Evolutionary conservation across 1,140 invertebrate species (phyloP).

Genomic region (Meloidogyne hapla): DNA sequence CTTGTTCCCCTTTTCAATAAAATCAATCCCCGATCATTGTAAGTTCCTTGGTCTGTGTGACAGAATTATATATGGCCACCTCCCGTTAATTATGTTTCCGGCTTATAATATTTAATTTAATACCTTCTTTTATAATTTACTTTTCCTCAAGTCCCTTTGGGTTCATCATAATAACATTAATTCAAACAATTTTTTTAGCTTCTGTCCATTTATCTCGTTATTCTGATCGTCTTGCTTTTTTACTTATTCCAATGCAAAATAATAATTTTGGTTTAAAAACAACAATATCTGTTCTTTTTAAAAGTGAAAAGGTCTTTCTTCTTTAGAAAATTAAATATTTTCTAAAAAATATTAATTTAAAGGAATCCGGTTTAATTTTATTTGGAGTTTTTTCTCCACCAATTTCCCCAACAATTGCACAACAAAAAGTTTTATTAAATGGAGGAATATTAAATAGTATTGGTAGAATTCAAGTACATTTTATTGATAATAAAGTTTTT

Average conservation of each 20-base stretch:
- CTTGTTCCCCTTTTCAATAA: neutral
- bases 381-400: conserved; percentile 26
- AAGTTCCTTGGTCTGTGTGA: neutral
- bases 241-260: conserved; percentile 11
- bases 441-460: neutral
- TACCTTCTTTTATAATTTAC: too few relatives aligned
- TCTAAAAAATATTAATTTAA: neutral
- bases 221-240: conserved; percentile 27
- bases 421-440: neutral
- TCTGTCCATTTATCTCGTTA: conserved; percentile 19
- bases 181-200: neutral
- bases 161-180: too few relatives aligned
- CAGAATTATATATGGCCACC: neutral
- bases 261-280: conserved; percentile 19
- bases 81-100: too few relatives aligned
- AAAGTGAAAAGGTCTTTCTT: conserved; percentile 10
- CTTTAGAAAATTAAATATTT: neutral
- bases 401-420: neutral
- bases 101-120: too few relatives aligned
- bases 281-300: conserved; percentile 24
- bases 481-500: conserved; percentile 22
- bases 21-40: neutral
- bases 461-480: conserved; percentile 30
- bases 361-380: conserved; percentile 24
- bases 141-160: too few relatives aligned